Conservation (phyloP, 2,888 invertebrate genomes). For the Melangyna quadrimaculata region DNA sequence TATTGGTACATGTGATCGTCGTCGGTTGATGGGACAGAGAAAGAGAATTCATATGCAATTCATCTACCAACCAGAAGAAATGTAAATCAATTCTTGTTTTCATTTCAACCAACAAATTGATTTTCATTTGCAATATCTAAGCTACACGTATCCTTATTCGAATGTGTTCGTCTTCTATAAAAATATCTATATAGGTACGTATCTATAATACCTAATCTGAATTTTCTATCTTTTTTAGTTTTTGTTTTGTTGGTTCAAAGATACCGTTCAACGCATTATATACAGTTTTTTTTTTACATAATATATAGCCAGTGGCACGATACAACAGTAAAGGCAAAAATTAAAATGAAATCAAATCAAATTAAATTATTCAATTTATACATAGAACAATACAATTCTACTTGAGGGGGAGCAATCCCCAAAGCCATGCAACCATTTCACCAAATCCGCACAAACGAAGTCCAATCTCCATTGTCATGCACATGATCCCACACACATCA, state of each 20-base stretch:
- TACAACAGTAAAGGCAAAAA: slow-evolving; percentile 53
- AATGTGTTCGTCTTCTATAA: background rate
- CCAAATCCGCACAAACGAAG: slow-evolving; percentile 3
- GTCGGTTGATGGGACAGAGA: background rate
- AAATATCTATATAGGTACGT: background rate
- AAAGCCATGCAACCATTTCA: slow-evolving; percentile 61
- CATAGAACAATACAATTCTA: slow-evolving; percentile 16
- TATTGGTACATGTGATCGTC: background rate
- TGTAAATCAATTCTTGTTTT: slow-evolving; percentile 61
- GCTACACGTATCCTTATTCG: slow-evolving; percentile 10
- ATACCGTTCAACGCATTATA: slow-evolving; percentile 25
- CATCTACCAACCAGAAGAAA: background rate
- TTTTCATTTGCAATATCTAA: slow-evolving; percentile 68
- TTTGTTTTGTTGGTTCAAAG: background rate
- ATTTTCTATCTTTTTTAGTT: background rate
- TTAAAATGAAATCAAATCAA: slow-evolving; percentile 62
- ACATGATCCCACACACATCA: slow-evolving; percentile 66
- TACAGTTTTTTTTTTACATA: background rate
- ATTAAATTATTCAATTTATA: slow-evolving; percentile 58
- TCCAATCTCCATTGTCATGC: slow-evolving; percentile 47
- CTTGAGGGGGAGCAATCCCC: slow-evolving; percentile 41
- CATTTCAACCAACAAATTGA: slow-evolving; percentile 58
- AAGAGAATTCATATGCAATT: slow-evolving; percentile 12
- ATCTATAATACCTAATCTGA: too few relatives aligned
- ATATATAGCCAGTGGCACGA: background rate